Base-by-base conservation (phyloP, 2,888 invertebrate genomes). In the Lasioglossum vierecki region DNA sequence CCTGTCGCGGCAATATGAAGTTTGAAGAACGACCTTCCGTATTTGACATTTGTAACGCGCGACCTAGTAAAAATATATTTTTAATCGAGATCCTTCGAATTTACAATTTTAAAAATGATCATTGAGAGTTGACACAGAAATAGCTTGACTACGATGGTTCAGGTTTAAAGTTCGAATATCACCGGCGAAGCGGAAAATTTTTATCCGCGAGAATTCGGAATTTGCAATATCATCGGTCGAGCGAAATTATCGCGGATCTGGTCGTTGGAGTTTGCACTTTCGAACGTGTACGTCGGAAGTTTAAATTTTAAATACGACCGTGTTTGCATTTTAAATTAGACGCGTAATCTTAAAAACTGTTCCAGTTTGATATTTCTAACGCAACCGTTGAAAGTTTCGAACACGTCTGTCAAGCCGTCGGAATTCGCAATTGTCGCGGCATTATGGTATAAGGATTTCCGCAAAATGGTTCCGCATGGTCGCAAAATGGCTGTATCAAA, bases 401-500 rank as follows among this genome's bases (percentile, higher is more conserved):
- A 3, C 9, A n/a, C 9, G 22, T 53, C n/a, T 3, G 3, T 53
- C n/a, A n/a, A 22, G 22, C 49, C 22, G 22, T 53, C 49, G 18
- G 18, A 35, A 18, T 15, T 8, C 8, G 6, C 30, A 35, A 63
- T 63, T 30, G 30, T 63, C n/a, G 41, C 39, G 41, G 41, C 41
- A 70, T 70, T 41, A 70, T 11, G 70, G n/a, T 41, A 41, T n/a
- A 70, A 70, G 41, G 2, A 13, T 70, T 41, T 13, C 70, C 39
- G n/a, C 39, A n/a, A 41, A 70, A 70, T n/a, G 39, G 22, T 22
- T 13, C 41, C 30, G 46, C 4, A 22, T 4, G 13, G 13, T n/a
- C 35, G 41, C 41, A 13, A 68, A 63, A 76, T 30, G 63, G 13
- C 76, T 35, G 44, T 46, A 63, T 76, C 44, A 70, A n/a, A 13